phyloP scores from a whole-genome alignment of 2,797 vertebrate species.

The Miichthys miiuy region DNA sequence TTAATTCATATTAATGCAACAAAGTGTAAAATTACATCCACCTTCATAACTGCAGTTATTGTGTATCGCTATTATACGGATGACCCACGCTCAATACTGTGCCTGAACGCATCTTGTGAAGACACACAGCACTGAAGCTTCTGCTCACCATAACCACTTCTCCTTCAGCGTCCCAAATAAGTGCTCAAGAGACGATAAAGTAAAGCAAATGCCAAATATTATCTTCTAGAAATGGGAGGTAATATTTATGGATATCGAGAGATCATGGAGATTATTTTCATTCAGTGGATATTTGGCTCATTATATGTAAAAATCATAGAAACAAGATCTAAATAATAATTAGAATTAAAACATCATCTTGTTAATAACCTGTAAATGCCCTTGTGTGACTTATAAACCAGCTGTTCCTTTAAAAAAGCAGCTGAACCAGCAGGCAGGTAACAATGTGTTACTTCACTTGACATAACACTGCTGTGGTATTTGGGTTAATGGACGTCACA shows the following conservation, averaged over 20 bases:
- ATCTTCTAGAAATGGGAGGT: background rate
- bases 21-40: too few species aligned
- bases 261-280: background rate
- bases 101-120: too few species aligned
- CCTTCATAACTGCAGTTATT: too few species aligned
- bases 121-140: too few species aligned
- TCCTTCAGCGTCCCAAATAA: background rate
- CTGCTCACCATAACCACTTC: too few species aligned
- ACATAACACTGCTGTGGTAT: slow-evolving; percentile 14
- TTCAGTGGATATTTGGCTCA: background rate
- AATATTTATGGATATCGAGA: accelerated
- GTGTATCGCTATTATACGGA: too few species aligned
- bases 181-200: background rate
- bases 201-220: too few species aligned
- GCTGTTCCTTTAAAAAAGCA: slow-evolving; percentile 2
- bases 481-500: slow-evolving; percentile 31
- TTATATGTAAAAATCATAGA: background rate
- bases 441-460: background rate
- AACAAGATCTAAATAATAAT: too few species aligned
- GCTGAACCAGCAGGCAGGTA: background rate
- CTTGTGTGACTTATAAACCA: slow-evolving; percentile 6
- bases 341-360: too few species aligned
- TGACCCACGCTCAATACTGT: too few species aligned
- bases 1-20: too few species aligned
- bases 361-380: background rate